phyloP scores from a whole-genome alignment of 2,113 vertebrate genomes.

The Dicaeum eximium region DNA sequence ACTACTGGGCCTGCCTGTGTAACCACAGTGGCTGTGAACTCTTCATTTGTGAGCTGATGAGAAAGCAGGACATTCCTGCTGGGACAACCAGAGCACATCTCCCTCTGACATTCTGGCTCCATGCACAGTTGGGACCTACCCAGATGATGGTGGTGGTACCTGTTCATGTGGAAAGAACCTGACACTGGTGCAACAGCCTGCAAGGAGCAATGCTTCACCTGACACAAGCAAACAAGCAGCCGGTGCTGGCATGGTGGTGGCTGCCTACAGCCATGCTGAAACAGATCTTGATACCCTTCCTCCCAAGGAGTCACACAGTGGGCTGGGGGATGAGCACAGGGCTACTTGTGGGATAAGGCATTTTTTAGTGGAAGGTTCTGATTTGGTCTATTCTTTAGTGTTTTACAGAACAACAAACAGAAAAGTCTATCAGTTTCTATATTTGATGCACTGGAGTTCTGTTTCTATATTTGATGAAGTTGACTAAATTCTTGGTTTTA shows the following conservation, averaged over 20 bases:
- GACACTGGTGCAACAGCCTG: background rate
- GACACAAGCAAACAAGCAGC: background rate
- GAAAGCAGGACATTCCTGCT: background rate
- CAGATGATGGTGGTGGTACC: background rate
- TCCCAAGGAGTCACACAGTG: background rate
- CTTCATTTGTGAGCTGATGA: background rate
- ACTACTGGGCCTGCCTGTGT: background rate
- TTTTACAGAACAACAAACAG: background rate
- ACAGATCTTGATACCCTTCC: background rate
- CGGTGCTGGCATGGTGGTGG: background rate
- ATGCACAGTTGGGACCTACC: background rate
- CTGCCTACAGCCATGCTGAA: background rate
- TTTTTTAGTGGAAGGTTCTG: background rate
- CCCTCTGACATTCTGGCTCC: background rate
- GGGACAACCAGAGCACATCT: background rate
- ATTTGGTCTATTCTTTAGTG: background rate
- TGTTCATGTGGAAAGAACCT: background rate
- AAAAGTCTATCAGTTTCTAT: background rate
- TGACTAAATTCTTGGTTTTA: background rate
- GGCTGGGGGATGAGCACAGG: rapidly evolving
- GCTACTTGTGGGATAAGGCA: background rate
- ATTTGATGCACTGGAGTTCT: background rate
- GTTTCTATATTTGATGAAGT: background rate
- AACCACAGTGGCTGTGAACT: background rate
- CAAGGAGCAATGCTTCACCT: background rate